Base-by-base conservation (phyloP, 1,140 invertebrate genomes). In the Triops cancriformis region DNA sequence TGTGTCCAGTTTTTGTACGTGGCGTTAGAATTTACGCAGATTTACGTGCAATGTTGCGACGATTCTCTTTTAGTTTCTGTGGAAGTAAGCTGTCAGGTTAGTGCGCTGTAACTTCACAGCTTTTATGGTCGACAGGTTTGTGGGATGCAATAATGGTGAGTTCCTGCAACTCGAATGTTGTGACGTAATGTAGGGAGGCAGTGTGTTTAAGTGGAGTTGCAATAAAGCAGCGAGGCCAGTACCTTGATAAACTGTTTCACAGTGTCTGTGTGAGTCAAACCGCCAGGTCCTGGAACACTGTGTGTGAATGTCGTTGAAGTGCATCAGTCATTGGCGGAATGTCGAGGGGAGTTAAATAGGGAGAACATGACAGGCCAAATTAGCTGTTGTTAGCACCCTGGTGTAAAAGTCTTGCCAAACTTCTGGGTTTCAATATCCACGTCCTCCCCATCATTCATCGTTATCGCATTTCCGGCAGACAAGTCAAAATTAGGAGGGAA, bases 401-500 rank as follows among this genome's bases (percentile, higher is more conserved):
- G 6, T 64, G 14, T 64, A 10, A 64, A 64, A 64, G 51, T 64
- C 23, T 64, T 18, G 51, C n/a, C 18, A 64, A 64, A 18, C 4
- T 64, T 64, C 51, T 64, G 51, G 51, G 14, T 64, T 64, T 64
- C n/a, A 4, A 18, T 64, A 23, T 64, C 18, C 51, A 10, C 51
- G 51, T 64, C 51, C 51, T 64, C 51, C 45, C 51, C 51, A 64
- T 64, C 51, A 64, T 64, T 64, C 14, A 64, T 64, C 51, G 51
- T 64, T 64, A 64, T 64, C 51, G 2, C 51, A 64, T 64, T 64
- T 64, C 51, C 51, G 51, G 51, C 51, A 64, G 51, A 64, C 51
- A 64, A 64, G 51, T 64, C 51, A 64, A 64, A 64, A 64, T 64
- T 64, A 64, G 51, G 51, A 64, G 51, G 51, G 51, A 45, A 45